Conservation (phyloP, 2,888 invertebrate genomes). For the Exocentrus adspersus region DNA sequence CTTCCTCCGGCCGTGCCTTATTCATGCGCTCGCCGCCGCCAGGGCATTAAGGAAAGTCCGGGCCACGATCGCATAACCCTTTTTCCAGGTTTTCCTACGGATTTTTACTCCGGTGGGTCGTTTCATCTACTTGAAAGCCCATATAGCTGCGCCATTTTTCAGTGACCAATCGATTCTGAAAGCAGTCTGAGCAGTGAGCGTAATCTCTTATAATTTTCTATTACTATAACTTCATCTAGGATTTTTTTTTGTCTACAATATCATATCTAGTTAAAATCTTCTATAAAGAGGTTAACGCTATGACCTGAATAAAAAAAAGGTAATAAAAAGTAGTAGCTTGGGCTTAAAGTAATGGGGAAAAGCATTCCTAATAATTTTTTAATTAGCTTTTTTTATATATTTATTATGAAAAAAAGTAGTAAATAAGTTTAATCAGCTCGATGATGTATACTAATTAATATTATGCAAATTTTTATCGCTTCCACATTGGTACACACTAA, state of each 20-base stretch:
- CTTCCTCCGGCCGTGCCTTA: conserved; percentile 35
- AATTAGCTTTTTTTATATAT: background rate
- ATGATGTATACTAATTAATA: conserved; percentile 7
- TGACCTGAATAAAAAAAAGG: too few species aligned
- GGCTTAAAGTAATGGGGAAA: too few species aligned
- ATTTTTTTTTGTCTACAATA: too few species aligned
- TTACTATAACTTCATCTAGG: too few species aligned
- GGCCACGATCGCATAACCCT: conserved; percentile 1
- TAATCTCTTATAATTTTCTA: too few species aligned
- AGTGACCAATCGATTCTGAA: too few species aligned
- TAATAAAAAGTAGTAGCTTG: too few species aligned
- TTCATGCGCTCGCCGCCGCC: conserved; percentile 11
- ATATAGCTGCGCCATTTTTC: background rate
- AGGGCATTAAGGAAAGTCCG: conserved; percentile 20
- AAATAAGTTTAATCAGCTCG: background rate
- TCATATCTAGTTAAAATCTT: too few species aligned
- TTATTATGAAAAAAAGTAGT: background rate
- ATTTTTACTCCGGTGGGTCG: conserved; percentile 12
- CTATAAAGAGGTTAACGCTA: too few species aligned
- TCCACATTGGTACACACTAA: background rate
- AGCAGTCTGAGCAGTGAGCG: too few species aligned
- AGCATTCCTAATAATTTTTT: background rate
- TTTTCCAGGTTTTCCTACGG: background rate
- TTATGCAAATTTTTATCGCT: conserved; percentile 21
- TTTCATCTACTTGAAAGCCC: conserved; percentile 5